Evolutionary conservation across 2,113 vertebrate genomes (phyloP).

Genomic region (Echinops telfairi): DNA sequence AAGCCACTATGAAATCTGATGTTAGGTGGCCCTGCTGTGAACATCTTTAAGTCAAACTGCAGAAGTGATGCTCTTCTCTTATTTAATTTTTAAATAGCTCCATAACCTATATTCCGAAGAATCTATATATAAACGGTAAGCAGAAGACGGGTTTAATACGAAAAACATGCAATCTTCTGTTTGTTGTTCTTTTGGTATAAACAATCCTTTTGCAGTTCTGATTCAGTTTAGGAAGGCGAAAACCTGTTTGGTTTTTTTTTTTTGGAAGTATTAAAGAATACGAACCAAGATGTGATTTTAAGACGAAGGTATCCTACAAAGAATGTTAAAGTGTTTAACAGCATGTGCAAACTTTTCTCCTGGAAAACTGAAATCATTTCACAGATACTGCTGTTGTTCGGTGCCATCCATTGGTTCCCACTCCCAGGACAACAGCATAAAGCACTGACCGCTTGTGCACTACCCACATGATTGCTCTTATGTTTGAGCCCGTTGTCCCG

Average conservation of each 20-base stretch:
- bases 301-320: slow-evolving; percentile 16
- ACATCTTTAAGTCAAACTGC: slow-evolving; percentile 69
- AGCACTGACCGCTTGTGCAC: too few species aligned
- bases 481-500: too few species aligned
- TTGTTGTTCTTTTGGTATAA: slow-evolving; percentile 59
- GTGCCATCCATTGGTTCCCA: too few species aligned
- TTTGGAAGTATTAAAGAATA: slow-evolving; percentile 61
- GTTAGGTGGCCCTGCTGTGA: slow-evolving; percentile 70
- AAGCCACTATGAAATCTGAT: slow-evolving; percentile 59
- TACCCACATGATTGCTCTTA: too few species aligned
- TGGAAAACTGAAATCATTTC: slow-evolving; percentile 34
- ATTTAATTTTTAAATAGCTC: slow-evolving; percentile 81
- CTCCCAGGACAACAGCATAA: too few species aligned
- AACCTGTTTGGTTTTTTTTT: slow-evolving; percentile 56
- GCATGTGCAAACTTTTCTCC: not conserved
- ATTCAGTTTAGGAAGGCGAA: slow-evolving; percentile 70
- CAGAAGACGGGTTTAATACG: slow-evolving; percentile 55
- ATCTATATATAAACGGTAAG: slow-evolving; percentile 57
- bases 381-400: not conserved
- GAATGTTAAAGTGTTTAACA: slow-evolving; percentile 42
- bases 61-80: slow-evolving; percentile 64
- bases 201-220: slow-evolving; percentile 27
- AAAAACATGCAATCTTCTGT: slow-evolving; percentile 45
- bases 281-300: slow-evolving; percentile 50
- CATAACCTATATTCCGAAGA: slow-evolving; percentile 64